Conservation (phyloP, 2,113 vertebrate species). For the Brachypodius melanocephalos region DNA sequence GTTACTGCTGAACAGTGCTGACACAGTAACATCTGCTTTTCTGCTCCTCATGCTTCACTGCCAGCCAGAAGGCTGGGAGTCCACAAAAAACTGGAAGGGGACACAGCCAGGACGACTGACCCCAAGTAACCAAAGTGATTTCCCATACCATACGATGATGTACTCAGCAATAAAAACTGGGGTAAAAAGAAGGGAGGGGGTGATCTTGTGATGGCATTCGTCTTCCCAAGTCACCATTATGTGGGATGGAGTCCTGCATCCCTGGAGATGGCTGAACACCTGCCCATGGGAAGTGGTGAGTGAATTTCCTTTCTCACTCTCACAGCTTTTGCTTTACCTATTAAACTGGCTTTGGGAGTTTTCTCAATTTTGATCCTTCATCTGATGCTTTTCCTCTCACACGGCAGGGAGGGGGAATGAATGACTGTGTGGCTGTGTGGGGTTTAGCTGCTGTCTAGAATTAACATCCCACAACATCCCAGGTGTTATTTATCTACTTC, state of each 20-base stretch:
- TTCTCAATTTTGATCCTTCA: not conserved
- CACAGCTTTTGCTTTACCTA: not conserved
- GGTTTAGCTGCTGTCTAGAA: not conserved
- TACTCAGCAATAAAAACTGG: not conserved
- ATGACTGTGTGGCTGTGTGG: not conserved
- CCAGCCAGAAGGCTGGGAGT: fast-evolving
- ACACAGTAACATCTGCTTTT: not conserved
- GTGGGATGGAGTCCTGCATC: fast-evolving
- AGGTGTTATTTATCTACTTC: not conserved
- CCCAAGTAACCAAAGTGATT: not conserved
- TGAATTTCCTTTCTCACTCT: not conserved
- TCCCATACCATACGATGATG: not conserved
- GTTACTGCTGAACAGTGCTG: not conserved
- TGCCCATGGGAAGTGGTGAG: not conserved
- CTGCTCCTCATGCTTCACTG: not conserved
- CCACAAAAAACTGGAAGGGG: not conserved
- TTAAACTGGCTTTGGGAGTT: not conserved
- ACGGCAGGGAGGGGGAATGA: fast-evolving
- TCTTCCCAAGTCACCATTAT: not conserved
- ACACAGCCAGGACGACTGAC: fast-evolving
- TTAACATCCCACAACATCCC: not conserved
- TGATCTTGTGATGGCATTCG: not conserved
- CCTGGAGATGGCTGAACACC: not conserved
- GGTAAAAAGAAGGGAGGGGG: not conserved
- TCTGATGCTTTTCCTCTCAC: not conserved